Evolutionary conservation across 2,797 vertebrate genomes (phyloP).

Genomic region (Eulemur coronatus): DNA sequence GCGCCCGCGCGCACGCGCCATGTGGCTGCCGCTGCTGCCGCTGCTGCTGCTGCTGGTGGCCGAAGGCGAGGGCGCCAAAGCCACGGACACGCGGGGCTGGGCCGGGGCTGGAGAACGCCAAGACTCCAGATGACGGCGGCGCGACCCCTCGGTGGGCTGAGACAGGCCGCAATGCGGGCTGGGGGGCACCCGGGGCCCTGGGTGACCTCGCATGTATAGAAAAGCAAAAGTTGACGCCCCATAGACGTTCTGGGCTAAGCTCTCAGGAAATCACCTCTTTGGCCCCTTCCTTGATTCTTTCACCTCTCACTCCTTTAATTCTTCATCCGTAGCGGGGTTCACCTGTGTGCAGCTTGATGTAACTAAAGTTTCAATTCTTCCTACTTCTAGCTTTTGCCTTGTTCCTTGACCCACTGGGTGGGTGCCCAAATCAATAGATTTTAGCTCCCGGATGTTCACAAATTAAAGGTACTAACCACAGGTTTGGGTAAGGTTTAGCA

Average conservation of each 20-base stretch:
- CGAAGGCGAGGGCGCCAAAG: neutral
- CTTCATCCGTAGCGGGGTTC: neutral
- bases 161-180: accelerated
- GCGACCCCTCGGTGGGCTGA: accelerated
- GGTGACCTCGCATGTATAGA: neutral
- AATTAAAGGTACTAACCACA: neutral
- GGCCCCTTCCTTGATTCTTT: neutral
- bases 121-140: accelerated
- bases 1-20: accelerated
- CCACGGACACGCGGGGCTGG: accelerated
- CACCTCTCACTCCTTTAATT: neutral
- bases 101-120: neutral
- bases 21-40: neutral
- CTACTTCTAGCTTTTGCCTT: neutral
- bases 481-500: neutral
- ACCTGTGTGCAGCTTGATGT: neutral
- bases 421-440: neutral
- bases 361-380: neutral
- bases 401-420: neutral
- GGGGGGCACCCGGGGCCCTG: neutral
- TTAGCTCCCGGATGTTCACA: neutral
- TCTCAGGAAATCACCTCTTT: neutral
- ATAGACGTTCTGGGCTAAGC: neutral
- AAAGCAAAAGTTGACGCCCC: neutral
- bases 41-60: neutral